phyloP scores from a whole-genome alignment of 1,140 invertebrate genomes.

The Pseudomyrmex pallidus region DNA sequence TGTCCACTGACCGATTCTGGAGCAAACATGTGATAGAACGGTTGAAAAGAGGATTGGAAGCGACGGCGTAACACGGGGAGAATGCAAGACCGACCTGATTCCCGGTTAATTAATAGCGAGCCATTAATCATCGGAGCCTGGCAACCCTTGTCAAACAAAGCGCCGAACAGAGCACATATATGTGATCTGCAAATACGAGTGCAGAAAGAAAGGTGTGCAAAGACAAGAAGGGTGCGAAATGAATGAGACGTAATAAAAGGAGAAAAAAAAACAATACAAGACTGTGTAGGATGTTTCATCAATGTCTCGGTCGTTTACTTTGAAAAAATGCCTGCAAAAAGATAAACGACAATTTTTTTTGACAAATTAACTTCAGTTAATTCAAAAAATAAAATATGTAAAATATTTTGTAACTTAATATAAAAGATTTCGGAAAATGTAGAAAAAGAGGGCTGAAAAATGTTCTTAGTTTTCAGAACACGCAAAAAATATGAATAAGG shows the following conservation, averaged over 20 bases:
- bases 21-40: background rate
- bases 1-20: background rate
- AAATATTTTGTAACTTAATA: conserved; percentile 1
- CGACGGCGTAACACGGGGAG: background rate
- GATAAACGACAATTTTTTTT: too few relatives aligned
- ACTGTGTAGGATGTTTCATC: too few relatives aligned
- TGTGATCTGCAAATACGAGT: conserved; percentile 38
- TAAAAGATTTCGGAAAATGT: background rate
- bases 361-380: too few relatives aligned
- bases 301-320: too few relatives aligned
- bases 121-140: conserved; percentile 78
- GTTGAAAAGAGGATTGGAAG: background rate
- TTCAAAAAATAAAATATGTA: background rate
- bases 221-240: background rate
- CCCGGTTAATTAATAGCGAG: conserved; percentile 80
- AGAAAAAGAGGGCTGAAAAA: background rate
- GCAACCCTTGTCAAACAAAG: conserved; percentile 79
- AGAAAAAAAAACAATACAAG: background rate
- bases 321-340: too few relatives aligned
- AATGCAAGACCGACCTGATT: conserved; percentile 62
- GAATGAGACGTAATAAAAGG: background rate
- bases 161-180: conserved; percentile 41
- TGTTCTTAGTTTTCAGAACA: background rate
- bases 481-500: conserved; percentile 22
- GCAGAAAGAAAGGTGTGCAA: conserved; percentile 2